These are phyloP conservation scores for Aphaenogaster rudis DNA, from an alignment of 1,140 invertebrate genomes.

Conservation along the genomic window DNA sequence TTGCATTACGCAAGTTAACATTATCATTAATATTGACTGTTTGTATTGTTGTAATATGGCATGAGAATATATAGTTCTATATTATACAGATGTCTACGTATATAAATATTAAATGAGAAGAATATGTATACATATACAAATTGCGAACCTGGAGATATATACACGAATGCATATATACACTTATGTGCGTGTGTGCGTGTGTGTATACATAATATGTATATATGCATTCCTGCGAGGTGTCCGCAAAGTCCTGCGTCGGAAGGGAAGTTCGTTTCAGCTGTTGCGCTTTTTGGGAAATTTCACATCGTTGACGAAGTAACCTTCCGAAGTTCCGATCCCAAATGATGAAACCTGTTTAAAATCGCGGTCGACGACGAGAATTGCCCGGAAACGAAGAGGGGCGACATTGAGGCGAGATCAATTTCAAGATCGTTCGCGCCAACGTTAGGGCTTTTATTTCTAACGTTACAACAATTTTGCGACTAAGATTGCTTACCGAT, in stretches of 20 bases:
- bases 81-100: constrained; percentile 52
- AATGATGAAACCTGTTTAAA: neutral
- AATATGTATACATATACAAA: constrained; percentile 49
- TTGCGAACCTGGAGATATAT: constrained; percentile 44
- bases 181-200: constrained; percentile 13
- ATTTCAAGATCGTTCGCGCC: constrained; percentile 4
- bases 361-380: neutral
- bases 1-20: constrained; percentile 59
- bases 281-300: neutral
- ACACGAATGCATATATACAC: constrained; percentile 38
- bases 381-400: neutral
- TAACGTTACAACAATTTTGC: neutral
- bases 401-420: neutral
- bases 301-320: neutral
- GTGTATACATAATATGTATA: constrained; percentile 44
- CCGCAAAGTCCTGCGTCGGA: neutral
- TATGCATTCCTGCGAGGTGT: constrained; percentile 50
- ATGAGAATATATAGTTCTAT: constrained; percentile 71
- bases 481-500: constrained; percentile 7
- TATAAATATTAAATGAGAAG: constrained; percentile 43
- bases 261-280: neutral
- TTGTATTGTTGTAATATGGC: constrained; percentile 80
- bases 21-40: constrained; percentile 74
- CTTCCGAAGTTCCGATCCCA: neutral
- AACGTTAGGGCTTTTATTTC: neutral